phyloP scores from a whole-genome alignment of 2,888 invertebrate genomes.

The Cheilosia pagana region DNA sequence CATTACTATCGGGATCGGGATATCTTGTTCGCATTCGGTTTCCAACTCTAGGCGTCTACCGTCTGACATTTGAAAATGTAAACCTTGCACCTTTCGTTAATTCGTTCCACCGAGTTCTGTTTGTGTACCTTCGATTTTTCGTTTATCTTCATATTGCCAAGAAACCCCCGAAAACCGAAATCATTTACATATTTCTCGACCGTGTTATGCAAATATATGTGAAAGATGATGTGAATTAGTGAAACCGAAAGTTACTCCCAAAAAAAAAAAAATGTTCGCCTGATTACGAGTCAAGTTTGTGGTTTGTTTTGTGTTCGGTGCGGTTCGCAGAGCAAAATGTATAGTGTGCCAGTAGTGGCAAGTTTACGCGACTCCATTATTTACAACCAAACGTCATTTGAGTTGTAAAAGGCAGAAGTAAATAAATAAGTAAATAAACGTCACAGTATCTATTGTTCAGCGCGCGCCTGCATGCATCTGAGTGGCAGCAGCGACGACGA shows the following conservation, averaged over 20 bases:
- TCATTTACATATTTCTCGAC: conserved; percentile 47
- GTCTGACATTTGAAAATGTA: conserved; percentile 61
- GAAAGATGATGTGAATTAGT: conserved; percentile 51
- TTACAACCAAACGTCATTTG: conserved; percentile 43
- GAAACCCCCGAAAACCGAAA: background rate
- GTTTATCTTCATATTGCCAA: conserved; percentile 8
- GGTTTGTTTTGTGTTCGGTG: conserved; percentile 36
- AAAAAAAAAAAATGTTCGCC: conserved; percentile 8
- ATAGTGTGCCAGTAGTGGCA: conserved; percentile 55
- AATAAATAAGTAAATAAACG: conserved; percentile 31
- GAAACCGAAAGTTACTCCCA: conserved; percentile 67
- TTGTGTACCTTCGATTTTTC: conserved; percentile 66
- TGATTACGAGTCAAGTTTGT: conserved; percentile 20
- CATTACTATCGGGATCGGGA: background rate
- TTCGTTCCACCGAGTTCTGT: background rate
- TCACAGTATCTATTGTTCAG: conserved; percentile 34
- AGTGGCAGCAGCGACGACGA: conserved; percentile 49
- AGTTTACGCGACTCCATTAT: conserved; percentile 46
- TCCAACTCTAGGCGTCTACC: conserved; percentile 3
- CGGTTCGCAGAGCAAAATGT: conserved; percentile 45
- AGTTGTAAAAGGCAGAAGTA: conserved; percentile 2
- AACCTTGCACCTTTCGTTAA: conserved; percentile 13
- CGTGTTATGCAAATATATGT: conserved; percentile 61
- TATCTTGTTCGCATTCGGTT: conserved; percentile 14
- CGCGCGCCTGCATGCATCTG: conserved; percentile 58